Conservation (phyloP, 2,888 invertebrate genomes). For the Limnephilus auricula region DNA sequence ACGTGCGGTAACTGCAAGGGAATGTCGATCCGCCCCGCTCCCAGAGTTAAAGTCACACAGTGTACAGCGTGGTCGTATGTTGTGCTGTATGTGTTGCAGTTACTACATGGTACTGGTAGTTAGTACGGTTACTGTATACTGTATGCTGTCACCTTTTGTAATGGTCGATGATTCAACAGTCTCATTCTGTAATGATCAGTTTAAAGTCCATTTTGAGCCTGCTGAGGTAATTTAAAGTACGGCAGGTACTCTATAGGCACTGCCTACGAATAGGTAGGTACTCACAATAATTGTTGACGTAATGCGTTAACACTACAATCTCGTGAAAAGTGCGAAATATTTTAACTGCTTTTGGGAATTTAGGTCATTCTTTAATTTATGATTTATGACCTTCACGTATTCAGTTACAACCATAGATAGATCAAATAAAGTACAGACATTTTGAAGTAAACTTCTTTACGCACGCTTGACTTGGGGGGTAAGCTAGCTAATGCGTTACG, state of each 20-base stretch:
- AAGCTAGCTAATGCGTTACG: no score
- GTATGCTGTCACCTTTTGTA: slow-evolving; percentile 19
- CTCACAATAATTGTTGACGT: slow-evolving; percentile 3
- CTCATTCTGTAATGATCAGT: slow-evolving; percentile 47
- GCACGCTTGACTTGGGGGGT: no score
- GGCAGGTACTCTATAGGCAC: not conserved
- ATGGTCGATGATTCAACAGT: slow-evolving; percentile 26
- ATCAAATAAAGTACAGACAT: not conserved
- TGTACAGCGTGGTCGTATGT: not conserved
- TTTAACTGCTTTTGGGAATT: not conserved
- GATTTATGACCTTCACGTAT: not conserved
- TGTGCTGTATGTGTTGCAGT: not conserved
- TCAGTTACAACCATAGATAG: not conserved
- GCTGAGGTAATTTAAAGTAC: slow-evolving; percentile 10
- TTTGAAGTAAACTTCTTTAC: no score
- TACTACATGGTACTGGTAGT: not conserved
- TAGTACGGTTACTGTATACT: not conserved
- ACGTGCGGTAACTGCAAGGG: not conserved
- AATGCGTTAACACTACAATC: not conserved
- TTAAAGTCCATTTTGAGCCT: slow-evolving; percentile 42
- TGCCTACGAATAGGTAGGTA: not conserved
- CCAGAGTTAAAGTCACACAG: not conserved
- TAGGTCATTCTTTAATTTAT: not conserved
- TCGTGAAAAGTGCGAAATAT: not conserved
- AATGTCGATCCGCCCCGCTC: not conserved